Evolutionary conservation across 2,888 invertebrate species (phyloP).

Genomic region (Megalurothrips usitatus): DNA sequence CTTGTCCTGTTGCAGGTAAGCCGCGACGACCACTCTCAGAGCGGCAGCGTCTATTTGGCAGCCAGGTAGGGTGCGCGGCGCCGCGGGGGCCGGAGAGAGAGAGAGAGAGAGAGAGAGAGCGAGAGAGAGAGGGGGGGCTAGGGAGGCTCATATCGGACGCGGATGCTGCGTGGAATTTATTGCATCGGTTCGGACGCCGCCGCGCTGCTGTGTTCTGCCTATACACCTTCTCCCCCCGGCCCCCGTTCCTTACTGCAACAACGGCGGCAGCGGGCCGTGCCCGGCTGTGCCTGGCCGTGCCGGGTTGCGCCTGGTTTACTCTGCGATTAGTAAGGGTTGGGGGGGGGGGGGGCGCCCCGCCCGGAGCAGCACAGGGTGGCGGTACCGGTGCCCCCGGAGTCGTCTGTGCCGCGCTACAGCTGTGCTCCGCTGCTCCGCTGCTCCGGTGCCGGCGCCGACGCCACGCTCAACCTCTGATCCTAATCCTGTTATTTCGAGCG

Average conservation of each 20-base stretch:
- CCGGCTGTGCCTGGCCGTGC: too few relatives aligned
- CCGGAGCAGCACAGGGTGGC: neutral
- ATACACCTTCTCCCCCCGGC: too few relatives aligned
- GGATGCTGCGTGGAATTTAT: too few relatives aligned
- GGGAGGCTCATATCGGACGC: neutral
- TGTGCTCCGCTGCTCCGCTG: neutral
- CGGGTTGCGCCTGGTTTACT: neutral
- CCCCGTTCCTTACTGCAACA: too few relatives aligned
- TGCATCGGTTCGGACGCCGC: too few relatives aligned
- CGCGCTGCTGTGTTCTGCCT: too few relatives aligned
- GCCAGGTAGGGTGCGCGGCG: too few relatives aligned
- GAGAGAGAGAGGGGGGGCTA: neutral
- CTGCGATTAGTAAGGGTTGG: neutral
- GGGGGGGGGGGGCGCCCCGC: neutral
- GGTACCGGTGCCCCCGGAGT: neutral
- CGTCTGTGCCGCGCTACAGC: neutral
- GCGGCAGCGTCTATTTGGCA: too few relatives aligned
- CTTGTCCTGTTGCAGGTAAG: too few relatives aligned
- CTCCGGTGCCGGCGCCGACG: neutral
- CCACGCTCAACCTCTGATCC: neutral
- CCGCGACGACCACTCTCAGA: too few relatives aligned
- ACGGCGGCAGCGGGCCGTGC: neutral
- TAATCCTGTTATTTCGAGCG: neutral
- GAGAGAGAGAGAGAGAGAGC: neutral
- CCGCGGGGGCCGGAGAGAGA: neutral